Evolutionary conservation across 2,113 vertebrate species (phyloP).

Genomic region (Halichoeres trimaculatus): DNA sequence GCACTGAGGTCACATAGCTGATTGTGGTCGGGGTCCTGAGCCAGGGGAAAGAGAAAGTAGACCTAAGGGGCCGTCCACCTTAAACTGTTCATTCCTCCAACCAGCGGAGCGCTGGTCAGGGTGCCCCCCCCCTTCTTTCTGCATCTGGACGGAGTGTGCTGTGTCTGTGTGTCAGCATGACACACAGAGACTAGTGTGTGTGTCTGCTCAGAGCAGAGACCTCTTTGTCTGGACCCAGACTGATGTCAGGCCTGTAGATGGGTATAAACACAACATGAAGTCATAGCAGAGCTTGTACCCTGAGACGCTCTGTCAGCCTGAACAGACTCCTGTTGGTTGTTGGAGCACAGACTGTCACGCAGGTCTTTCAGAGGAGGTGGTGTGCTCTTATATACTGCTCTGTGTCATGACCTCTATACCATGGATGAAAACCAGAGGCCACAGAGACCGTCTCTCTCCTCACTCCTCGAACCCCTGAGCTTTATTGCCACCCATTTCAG

Average conservation of each 20-base stretch:
- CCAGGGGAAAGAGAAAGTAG: slow-evolving; percentile 5
- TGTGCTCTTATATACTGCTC: not conserved
- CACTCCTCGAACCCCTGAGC: too few species aligned
- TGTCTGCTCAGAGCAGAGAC: slow-evolving; percentile 11
- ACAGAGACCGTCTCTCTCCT: too few species aligned
- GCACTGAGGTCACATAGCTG: too few species aligned
- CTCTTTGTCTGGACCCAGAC: slow-evolving; percentile 15
- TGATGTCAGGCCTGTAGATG: not conserved
- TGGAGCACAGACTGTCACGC: not conserved
- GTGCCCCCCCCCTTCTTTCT: not conserved
- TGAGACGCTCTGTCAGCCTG: not conserved
- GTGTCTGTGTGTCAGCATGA: slow-evolving; percentile 7
- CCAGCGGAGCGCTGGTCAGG: not conserved
- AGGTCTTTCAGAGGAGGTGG: not conserved
- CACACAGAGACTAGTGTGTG: not conserved
- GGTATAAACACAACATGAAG: not conserved
- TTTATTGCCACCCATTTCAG: too few species aligned
- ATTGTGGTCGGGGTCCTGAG: not conserved
- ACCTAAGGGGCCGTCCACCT: not conserved
- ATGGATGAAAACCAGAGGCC: too few species aligned
- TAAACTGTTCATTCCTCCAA: slow-evolving; percentile 3
- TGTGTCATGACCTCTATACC: not conserved
- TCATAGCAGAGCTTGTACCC: not conserved
- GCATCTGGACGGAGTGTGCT: not conserved
- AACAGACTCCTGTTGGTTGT: not conserved